Evolutionary conservation across 1,140 invertebrate genomes (phyloP).

Genomic region (Diabrotica undecimpunctata): DNA sequence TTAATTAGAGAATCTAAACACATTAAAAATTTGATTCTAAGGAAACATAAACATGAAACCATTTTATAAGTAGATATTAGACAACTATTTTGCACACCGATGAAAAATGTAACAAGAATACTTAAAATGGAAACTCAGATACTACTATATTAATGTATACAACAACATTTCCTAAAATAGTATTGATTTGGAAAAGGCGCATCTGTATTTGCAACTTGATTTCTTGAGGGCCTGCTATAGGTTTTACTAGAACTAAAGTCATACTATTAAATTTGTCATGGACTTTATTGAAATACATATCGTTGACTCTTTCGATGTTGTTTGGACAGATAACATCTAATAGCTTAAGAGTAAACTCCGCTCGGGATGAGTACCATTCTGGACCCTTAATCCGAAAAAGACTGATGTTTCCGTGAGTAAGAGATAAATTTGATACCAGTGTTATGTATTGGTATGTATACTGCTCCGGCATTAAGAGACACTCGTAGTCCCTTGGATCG

Average conservation of each 20-base stretch:
- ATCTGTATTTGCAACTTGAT: slow-evolving; percentile 82
- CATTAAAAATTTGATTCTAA: too few relatives aligned
- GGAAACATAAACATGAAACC: too few relatives aligned
- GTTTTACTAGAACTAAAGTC: slow-evolving; percentile 65
- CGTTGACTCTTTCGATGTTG: slow-evolving; percentile 58
- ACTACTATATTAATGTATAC: slow-evolving; percentile 83
- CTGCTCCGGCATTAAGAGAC: slow-evolving; percentile 72
- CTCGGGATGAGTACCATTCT: slow-evolving; percentile 60
- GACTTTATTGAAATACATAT: slow-evolving; percentile 58
- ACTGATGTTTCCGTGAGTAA: slow-evolving; percentile 67
- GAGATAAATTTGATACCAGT: slow-evolving; percentile 76
- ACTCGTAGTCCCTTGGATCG: slow-evolving; percentile 62
- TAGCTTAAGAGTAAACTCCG: slow-evolving; percentile 74
- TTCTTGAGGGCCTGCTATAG: slow-evolving; percentile 82
- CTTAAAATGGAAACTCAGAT: slow-evolving; percentile 76
- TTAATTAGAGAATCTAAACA: too few relatives aligned
- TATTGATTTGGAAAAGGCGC: slow-evolving; percentile 71
- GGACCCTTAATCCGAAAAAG: slow-evolving; percentile 87
- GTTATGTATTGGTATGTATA: slow-evolving; percentile 90
- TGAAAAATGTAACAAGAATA: slow-evolving; percentile 3
- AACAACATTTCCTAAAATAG: slow-evolving; percentile 72
- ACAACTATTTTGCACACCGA: background rate
- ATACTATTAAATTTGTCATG: slow-evolving; percentile 47
- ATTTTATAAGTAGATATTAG: too few relatives aligned
- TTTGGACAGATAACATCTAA: slow-evolving; percentile 58